A percentile compares a stretch with the other conserved stretches of the same genome.
Evolutionary conservation across 1,140 invertebrate species (phyloP).

Genomic region (Drosophila neocordata): DNA sequence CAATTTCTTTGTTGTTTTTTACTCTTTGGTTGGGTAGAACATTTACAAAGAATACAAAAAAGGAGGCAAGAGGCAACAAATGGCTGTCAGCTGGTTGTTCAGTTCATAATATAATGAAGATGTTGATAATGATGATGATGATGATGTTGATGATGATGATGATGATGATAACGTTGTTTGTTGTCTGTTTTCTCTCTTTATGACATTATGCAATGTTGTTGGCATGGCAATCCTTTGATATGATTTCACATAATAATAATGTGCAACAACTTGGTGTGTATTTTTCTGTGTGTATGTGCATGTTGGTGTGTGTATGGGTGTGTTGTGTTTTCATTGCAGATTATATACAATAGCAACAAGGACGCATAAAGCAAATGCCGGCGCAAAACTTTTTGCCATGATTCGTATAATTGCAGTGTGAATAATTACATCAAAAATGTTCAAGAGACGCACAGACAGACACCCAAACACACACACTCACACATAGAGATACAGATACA

Average conservation of each 20-base stretch:
- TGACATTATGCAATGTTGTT: conserved; percentile 73
- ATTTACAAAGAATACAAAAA: neutral
- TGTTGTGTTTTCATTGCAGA: conserved; percentile 70
- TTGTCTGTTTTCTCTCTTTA: conserved; percentile 14
- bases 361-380: conserved; percentile 63
- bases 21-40: neutral
- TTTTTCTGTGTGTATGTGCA: neutral
- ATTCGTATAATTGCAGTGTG: conserved; percentile 78
- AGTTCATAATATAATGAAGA: conserved; percentile 1
- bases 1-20: neutral
- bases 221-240: conserved; percentile 73
- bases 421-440: conserved; percentile 79
- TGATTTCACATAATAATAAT: conserved; percentile 72
- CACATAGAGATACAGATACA: conserved; percentile 1
- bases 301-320: conserved; percentile 12
- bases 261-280: conserved; percentile 27
- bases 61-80: neutral
- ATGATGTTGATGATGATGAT: neutral
- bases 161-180: neutral
- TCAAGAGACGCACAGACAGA: conserved; percentile 19
- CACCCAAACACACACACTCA: neutral
- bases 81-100: conserved; percentile 4
- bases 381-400: conserved; percentile 66
- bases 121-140: neutral
- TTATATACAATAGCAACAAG: conserved; percentile 64